phyloP scores from a whole-genome alignment of 2,888 invertebrate genomes.

The Acleris sparsana region DNA sequence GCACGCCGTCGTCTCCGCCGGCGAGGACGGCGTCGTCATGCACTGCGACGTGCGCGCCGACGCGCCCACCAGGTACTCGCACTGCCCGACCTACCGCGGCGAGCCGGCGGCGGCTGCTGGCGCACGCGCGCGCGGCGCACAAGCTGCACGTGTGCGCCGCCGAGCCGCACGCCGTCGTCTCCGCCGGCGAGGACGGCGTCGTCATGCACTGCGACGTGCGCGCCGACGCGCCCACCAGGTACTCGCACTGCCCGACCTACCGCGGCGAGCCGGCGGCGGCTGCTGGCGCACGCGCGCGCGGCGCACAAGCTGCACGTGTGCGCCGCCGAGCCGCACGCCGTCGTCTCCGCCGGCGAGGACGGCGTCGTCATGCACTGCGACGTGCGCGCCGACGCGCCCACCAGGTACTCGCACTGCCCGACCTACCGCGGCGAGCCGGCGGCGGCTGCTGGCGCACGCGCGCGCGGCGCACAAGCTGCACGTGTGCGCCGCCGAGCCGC shows the following conservation, averaged over 20 bases:
- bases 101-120: conserved; percentile 83
- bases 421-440: conserved; percentile 46
- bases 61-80: conserved; percentile 83
- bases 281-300: conserved; percentile 89
- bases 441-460: conserved; percentile 87
- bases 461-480: conserved; percentile 94
- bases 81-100: too few relatives aligned
- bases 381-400: conserved; percentile 88
- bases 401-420: too few relatives aligned
- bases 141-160: conserved; percentile 91
- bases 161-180: conserved; percentile 90
- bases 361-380: conserved; percentile 92
- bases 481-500: conserved; percentile 89
- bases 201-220: conserved; percentile 93
- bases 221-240: conserved; percentile 84
- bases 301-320: conserved; percentile 94
- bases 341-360: conserved; percentile 95
- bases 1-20: conserved; percentile 91
- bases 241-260: too few relatives aligned
- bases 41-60: conserved; percentile 91
- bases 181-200: conserved; percentile 94
- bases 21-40: conserved; percentile 93
- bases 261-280: conserved; percentile 69
- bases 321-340: conserved; percentile 88
- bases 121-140: conserved; percentile 91